phyloP scores from a whole-genome alignment of 2,113 vertebrate species.

The Agapornis roseicollis region DNA sequence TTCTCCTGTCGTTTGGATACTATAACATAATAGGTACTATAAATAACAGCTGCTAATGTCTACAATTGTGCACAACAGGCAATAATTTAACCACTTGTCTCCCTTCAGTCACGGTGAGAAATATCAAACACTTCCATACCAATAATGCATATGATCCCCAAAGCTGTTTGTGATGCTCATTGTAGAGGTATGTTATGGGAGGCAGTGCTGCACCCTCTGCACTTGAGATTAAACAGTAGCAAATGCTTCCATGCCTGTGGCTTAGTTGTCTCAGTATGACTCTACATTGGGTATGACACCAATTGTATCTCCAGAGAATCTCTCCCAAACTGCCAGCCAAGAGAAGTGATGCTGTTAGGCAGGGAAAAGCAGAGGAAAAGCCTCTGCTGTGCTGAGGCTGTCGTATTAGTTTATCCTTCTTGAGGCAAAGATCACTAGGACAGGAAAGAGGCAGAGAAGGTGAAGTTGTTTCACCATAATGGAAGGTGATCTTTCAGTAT shows the following conservation, averaged over 20 bases:
- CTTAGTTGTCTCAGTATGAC: not conserved
- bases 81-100: constrained; percentile 37
- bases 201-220: not conserved
- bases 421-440: not conserved
- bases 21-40: constrained; percentile 24
- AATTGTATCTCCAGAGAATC: not conserved
- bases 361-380: not conserved
- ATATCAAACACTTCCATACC: not conserved
- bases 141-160: not conserved
- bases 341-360: not conserved
- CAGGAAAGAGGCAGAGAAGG: not conserved
- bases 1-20: constrained; percentile 35
- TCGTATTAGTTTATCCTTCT: not conserved
- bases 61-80: constrained; percentile 19
- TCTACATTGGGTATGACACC: not conserved
- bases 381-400: not conserved
- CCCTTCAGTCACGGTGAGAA: not conserved
- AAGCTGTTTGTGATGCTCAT: not conserved
- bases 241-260: not conserved
- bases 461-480: not conserved
- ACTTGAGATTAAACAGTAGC: not conserved
- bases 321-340: not conserved
- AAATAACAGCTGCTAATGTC: constrained; percentile 44
- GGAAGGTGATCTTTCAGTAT: not conserved
- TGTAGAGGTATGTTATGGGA: not conserved